phyloP scores from a whole-genome alignment of 2,113 vertebrate genomes.

The Poicephalus gulielmi region DNA sequence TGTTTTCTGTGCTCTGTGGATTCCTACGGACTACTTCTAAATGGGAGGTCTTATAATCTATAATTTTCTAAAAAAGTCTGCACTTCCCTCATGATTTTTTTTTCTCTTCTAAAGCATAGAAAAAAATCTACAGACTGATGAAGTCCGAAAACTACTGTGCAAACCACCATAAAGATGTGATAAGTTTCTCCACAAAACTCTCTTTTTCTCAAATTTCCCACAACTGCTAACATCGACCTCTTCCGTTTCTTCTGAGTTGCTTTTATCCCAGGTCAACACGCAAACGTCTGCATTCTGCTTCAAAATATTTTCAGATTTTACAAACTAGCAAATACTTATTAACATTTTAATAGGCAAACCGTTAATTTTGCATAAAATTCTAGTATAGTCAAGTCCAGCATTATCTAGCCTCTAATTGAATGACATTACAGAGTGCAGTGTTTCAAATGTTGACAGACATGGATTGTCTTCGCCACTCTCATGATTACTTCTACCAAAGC shows the following conservation, averaged over 20 bases:
- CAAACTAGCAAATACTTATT: background rate
- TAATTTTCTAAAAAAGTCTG: background rate
- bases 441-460: background rate
- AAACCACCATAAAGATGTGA: background rate
- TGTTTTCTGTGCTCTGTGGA: constrained; percentile 6
- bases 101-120: background rate
- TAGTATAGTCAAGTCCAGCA: constrained; percentile 5
- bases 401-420: background rate
- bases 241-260: background rate
- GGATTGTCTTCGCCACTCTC: background rate
- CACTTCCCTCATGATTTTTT: background rate
- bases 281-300: background rate
- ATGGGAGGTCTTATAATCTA: background rate
- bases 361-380: constrained; percentile 44
- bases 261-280: constrained; percentile 3
- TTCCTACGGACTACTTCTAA: constrained; percentile 3
- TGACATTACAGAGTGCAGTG: background rate
- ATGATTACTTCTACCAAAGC: background rate
- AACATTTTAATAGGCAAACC: constrained; percentile 1
- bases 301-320: constrained; percentile 30
- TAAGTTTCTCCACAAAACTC: background rate
- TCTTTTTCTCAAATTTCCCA: background rate
- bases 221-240: background rate
- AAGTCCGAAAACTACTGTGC: background rate
- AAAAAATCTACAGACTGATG: background rate